phyloP scores from a whole-genome alignment of 2,113 vertebrate species.

The Menura novaehollandiae region DNA sequence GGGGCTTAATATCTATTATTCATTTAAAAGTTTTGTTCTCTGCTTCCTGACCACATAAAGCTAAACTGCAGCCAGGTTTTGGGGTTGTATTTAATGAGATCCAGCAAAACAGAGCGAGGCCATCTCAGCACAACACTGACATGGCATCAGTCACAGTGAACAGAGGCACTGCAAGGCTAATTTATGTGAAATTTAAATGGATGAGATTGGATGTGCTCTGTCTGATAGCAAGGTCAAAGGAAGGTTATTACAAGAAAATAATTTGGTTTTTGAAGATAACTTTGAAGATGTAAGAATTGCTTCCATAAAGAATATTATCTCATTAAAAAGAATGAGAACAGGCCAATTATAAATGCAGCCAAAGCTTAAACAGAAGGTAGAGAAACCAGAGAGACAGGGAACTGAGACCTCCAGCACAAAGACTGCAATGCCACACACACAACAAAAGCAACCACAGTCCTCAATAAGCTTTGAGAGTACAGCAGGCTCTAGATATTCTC shows the following conservation, averaged over 20 bases:
- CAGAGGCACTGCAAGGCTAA: not conserved
- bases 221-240: conserved; percentile 25
- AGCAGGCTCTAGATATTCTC: not conserved
- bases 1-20: not conserved
- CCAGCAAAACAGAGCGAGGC: not conserved
- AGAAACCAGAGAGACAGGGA: not conserved
- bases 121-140: rapidly evolving
- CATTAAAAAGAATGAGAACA: not conserved
- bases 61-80: not conserved
- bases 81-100: not conserved
- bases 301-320: not conserved
- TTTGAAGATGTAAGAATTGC: not conserved
- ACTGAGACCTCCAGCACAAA: not conserved
- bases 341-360: not conserved
- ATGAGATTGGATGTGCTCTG: not conserved
- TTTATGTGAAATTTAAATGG: not conserved
- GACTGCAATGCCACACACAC: not conserved
- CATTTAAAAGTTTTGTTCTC: not conserved
- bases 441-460: not conserved
- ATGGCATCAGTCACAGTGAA: not conserved
- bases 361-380: not conserved
- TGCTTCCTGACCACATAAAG: not conserved
- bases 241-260: conserved; percentile 10
- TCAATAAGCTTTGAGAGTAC: not conserved
- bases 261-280: not conserved